Evolutionary conservation across 1,140 invertebrate species (phyloP), one percentile per base, ranked within the genome.

Genomic region (Drosophila littoralis): DNA sequence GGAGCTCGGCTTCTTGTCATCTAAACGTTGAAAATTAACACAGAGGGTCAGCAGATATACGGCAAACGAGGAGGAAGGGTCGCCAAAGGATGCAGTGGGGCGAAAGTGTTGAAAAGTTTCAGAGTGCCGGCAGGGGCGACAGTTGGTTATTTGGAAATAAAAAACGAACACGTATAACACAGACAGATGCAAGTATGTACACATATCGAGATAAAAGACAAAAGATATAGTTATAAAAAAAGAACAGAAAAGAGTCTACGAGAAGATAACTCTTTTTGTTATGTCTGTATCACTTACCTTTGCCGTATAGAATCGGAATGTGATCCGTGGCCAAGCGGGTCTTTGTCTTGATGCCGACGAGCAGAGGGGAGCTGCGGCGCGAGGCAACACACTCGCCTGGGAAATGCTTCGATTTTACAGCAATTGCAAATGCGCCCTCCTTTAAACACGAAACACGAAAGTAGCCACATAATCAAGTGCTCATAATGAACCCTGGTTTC

Each of bases 341-440:
- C 81, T 97, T 97, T 51, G 98, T 98, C 94, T 99, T 99, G 74
- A 99, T 99, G 43, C 97, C 99, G 69, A 99, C 98, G 32, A 99
- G 94, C 15, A 99, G 93, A 2, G 99, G 99, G 70, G 98, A 99
- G 71, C 99, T 99, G 91, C 99, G 94, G 67, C 98, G 95, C 2
- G 98, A 97, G 7, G 98, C 97, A 12, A 99, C 98, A 93, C 98
- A 98, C 94, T 99, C 98, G 73, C 98, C 98, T 6, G 98, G 98
- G 92, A 98, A 99, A 91, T 97, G 95, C 79, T 95, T 96, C 77
- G 98, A 99, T 93, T 99, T 99, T 92, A 99, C 98, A 81, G 97
- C 98, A 51, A 99, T 94, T 50, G 99, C 98, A 95, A 99, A 99
- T 10, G 99, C 99, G 73, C 99, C 99, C 95, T 99, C 99, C 97